phyloP scores from a whole-genome alignment of 2,113 vertebrate species.

The Syrmaticus mikado region DNA sequence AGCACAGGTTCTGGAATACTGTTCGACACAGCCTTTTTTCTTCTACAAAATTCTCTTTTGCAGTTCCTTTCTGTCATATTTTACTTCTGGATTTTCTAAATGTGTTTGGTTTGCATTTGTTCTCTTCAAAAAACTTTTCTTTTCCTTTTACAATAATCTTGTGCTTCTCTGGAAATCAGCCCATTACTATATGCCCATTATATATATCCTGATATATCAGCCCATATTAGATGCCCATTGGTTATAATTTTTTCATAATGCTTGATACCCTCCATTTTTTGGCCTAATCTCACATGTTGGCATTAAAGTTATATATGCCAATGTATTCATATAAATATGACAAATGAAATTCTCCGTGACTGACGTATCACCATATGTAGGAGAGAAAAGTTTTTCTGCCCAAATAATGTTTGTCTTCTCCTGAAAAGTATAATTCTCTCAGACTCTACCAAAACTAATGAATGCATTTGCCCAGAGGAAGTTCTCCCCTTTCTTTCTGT shows the following conservation, averaged over 20 bases:
- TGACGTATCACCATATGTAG: background rate
- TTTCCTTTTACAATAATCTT: background rate
- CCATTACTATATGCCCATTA: no score
- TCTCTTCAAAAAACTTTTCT: background rate
- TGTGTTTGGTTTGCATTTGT: background rate
- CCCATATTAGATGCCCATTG: background rate
- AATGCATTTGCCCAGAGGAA: fast-evolving
- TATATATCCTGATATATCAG: no score
- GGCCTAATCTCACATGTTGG: background rate
- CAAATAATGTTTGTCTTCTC: background rate
- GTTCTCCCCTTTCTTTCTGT: background rate
- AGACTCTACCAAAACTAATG: background rate
- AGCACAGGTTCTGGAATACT: background rate
- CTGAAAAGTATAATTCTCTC: background rate
- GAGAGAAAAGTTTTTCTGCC: background rate
- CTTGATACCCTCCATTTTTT: background rate
- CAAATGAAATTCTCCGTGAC: background rate
- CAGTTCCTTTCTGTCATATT: background rate
- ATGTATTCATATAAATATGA: background rate
- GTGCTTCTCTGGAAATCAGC: background rate
- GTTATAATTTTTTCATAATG: background rate
- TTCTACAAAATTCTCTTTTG: background rate
- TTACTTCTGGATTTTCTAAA: background rate
- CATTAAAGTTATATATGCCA: background rate
- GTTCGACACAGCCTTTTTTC: background rate